These are phyloP conservation scores for Gymnogyps californianus DNA, from an alignment of 2,113 vertebrate species.

Conservation along the genomic window DNA sequence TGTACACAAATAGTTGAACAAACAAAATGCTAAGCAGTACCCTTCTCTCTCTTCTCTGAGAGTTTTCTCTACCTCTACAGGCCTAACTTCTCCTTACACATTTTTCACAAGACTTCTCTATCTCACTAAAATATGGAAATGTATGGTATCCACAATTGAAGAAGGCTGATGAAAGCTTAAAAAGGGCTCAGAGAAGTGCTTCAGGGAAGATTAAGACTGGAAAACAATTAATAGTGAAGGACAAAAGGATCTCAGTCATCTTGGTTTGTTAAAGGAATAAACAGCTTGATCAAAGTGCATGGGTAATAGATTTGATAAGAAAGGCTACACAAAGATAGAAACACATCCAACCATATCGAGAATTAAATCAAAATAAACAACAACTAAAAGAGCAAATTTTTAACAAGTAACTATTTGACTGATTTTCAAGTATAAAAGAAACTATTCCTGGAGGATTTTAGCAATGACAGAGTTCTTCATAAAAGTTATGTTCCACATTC, in stretches of 20 bases:
- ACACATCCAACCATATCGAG: not conserved
- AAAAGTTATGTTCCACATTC: not conserved
- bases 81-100: not conserved
- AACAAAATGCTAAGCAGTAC: not conserved
- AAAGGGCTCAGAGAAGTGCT: not conserved
- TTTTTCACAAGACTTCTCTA: not conserved
- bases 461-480: not conserved
- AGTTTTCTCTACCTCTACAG: not conserved
- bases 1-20: not conserved
- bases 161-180: not conserved
- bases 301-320: not conserved
- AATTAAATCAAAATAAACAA: not conserved
- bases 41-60: not conserved
- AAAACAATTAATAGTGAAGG: not conserved
- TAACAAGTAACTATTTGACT: not conserved
- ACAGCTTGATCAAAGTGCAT: not conserved
- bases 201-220: not conserved
- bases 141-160: not conserved
- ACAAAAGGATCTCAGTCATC: not conserved
- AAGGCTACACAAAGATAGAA: not conserved
- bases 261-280: not conserved
- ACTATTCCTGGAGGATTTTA: not conserved
- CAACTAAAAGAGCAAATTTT: not conserved
- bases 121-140: not conserved
- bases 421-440: not conserved